These are phyloP conservation scores for Cheiracanthium punctorium DNA, from an alignment of 2,888 invertebrate species.

Conservation along the genomic window DNA sequence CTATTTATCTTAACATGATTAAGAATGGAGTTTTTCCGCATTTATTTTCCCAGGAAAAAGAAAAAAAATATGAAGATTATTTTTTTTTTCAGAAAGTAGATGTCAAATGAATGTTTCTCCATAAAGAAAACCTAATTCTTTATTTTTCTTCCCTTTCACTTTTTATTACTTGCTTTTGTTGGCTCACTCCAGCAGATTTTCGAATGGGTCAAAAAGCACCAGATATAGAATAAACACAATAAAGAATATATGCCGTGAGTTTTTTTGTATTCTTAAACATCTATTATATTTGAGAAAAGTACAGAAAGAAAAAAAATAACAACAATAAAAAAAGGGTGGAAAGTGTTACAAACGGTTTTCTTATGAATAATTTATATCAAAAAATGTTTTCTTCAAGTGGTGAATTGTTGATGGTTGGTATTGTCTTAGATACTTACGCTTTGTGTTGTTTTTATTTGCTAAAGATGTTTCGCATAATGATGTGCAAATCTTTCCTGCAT, in stretches of 20 bases:
- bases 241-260: background rate
- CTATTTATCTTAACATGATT: background rate
- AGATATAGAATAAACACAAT: background rate
- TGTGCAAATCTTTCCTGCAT: too few species aligned
- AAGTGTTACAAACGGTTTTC: slow-evolving; percentile 5
- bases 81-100: background rate
- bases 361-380: slow-evolving; percentile 11
- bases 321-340: background rate
- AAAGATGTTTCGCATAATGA: too few species aligned
- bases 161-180: background rate
- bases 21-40: background rate
- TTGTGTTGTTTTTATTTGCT: too few species aligned
- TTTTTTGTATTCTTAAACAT: background rate
- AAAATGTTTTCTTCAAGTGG: background rate
- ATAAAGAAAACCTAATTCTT: too few species aligned
- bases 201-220: background rate
- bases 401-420: background rate
- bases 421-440: background rate
- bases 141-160: background rate
- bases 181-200: background rate
- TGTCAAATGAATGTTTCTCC: background rate
- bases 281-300: background rate
- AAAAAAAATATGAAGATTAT: background rate
- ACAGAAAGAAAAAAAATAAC: background rate
- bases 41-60: background rate